Conservation (phyloP, 2,797 vertebrate species). For the Poliocrania exsul region DNA sequence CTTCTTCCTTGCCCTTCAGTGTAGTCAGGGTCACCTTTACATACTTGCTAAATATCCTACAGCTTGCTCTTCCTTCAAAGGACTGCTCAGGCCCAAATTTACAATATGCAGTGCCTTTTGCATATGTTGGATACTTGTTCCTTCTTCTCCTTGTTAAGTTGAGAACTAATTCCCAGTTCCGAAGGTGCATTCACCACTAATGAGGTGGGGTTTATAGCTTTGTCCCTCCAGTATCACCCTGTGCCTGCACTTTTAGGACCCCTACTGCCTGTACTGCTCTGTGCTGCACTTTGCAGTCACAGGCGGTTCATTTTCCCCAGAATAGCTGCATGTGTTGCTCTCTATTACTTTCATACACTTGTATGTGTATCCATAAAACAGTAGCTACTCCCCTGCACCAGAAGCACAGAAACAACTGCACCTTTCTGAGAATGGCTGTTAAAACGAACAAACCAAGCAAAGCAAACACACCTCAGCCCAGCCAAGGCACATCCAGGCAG, state of each 20-base stretch:
- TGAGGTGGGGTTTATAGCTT: not conserved
- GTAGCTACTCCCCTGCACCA: rapidly evolving
- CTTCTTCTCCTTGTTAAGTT: not conserved
- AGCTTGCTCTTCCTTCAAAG: not conserved
- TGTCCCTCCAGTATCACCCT: not conserved
- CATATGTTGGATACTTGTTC: rapidly evolving
- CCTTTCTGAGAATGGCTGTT: not conserved
- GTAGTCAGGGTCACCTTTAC: not conserved
- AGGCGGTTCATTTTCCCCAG: not conserved
- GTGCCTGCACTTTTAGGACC: not conserved
- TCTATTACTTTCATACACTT: not conserved
- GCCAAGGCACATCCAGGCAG: not conserved
- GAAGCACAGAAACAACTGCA: not conserved
- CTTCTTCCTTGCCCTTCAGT: not conserved
- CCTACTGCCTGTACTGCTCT: not conserved
- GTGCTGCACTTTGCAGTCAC: not conserved
- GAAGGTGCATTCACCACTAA: not conserved
- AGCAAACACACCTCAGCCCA: not conserved
- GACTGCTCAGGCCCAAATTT: not conserved
- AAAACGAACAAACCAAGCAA: not conserved
- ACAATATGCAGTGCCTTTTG: not conserved
- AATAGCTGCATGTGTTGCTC: not conserved
- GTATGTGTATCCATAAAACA: not conserved
- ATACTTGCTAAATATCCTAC: not conserved
- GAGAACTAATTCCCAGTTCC: not conserved